Evolutionary conservation across 2,888 invertebrate genomes (phyloP).

Genomic region (Melinaea menophilus): DNA sequence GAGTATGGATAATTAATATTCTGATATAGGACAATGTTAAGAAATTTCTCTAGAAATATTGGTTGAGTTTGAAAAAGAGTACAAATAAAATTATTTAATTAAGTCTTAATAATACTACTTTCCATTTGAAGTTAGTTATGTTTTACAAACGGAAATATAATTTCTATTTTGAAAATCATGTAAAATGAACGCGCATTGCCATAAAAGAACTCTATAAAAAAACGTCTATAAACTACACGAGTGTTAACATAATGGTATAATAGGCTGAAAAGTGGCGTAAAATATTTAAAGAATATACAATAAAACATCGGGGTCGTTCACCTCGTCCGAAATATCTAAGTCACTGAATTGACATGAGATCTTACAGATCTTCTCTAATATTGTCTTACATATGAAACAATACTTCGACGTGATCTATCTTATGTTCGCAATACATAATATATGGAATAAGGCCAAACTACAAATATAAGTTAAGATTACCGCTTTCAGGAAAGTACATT

Average conservation of each 20-base stretch:
- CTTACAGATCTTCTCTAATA: neutral
- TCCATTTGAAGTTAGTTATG: slow-evolving; percentile 3
- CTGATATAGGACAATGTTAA: too few species aligned
- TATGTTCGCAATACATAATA: too few species aligned
- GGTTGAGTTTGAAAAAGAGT: neutral
- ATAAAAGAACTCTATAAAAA: slow-evolving; percentile 21
- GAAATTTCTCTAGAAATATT: too few species aligned
- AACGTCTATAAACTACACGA: slow-evolving; percentile 28
- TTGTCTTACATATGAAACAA: neutral
- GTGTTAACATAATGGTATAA: slow-evolving; percentile 9
- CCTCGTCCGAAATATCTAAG: slow-evolving; percentile 11
- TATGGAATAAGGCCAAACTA: too few species aligned
- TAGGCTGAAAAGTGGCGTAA: slow-evolving; percentile 14
- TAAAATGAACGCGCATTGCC: slow-evolving; percentile 21
- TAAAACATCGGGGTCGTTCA: slow-evolving; percentile 9
- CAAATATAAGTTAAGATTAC: too few species aligned
- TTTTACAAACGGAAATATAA: neutral
- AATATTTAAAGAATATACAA: slow-evolving; percentile 8
- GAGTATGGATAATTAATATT: too few species aligned
- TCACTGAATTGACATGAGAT: neutral
- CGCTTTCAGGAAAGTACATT: too few species aligned
- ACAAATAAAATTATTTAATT: neutral
- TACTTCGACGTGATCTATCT: too few species aligned
- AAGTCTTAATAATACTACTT: too few species aligned
- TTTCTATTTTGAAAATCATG: neutral